Conservation (phyloP, 2,888 invertebrate genomes). For the Lithodes maja region DNA sequence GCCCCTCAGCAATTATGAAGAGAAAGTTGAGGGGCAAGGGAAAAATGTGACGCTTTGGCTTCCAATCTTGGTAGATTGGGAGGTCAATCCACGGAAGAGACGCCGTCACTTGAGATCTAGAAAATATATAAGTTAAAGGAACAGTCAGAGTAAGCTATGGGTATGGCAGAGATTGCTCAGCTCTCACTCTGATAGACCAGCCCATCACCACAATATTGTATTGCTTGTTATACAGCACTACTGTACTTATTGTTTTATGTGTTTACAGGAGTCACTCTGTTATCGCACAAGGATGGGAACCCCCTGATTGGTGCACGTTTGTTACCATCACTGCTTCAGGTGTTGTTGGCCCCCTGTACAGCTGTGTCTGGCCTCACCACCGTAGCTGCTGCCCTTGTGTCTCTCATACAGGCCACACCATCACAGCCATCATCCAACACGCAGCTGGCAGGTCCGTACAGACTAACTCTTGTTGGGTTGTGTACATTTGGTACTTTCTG, state of each 20-base stretch:
- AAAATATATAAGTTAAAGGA: too few species aligned
- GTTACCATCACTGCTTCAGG: slow-evolving; percentile 55
- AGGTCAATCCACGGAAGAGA: too few species aligned
- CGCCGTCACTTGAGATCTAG: too few species aligned
- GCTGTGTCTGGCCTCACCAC: slow-evolving; percentile 60
- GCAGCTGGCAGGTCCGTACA: slow-evolving; percentile 52
- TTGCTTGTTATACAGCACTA: too few species aligned
- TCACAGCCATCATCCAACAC: slow-evolving; percentile 58
- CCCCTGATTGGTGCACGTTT: slow-evolving; percentile 64
- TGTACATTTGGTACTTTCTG: neutral
- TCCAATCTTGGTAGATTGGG: too few species aligned
- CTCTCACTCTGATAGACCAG: too few species aligned
- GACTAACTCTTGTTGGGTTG: neutral
- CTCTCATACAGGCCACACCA: slow-evolving; percentile 66
- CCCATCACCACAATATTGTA: too few species aligned
- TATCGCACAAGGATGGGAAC: slow-evolving; percentile 64
- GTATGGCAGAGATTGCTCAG: too few species aligned
- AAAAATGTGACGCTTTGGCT: too few species aligned
- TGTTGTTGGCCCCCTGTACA: slow-evolving; percentile 60
- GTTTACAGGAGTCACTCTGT: slow-evolving; percentile 57
- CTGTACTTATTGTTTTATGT: slow-evolving; percentile 30
- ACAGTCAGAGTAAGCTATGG: too few species aligned
- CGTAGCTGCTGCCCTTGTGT: slow-evolving; percentile 63
- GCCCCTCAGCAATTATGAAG: too few species aligned
- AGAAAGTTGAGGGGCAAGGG: too few species aligned